Evolutionary conservation across 2,797 vertebrate genomes (phyloP).

Genomic region (Hyperoplus immaculatus): DNA sequence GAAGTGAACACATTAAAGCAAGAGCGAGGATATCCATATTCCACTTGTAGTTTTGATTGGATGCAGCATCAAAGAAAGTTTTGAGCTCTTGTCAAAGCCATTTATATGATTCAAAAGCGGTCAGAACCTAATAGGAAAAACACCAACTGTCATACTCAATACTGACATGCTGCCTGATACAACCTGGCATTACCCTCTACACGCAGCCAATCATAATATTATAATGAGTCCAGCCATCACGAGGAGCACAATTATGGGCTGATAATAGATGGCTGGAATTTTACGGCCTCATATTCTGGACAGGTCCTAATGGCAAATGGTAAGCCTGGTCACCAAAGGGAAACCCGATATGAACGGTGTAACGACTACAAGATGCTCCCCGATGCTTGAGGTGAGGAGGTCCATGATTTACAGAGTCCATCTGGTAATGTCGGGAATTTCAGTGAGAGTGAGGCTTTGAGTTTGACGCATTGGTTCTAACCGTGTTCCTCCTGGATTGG

Average conservation of each 20-base stretch:
- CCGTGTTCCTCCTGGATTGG: constrained; percentile 14
- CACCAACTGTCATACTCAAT: constrained; percentile 49
- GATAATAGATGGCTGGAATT: constrained; percentile 52
- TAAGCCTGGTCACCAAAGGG: constrained; percentile 40
- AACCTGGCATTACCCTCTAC: constrained; percentile 53
- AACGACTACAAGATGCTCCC: constrained; percentile 50
- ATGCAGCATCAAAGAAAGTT: constrained; percentile 33
- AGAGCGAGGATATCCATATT: constrained; percentile 34
- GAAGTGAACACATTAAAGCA: constrained; percentile 35
- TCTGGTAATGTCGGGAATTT: constrained; percentile 53
- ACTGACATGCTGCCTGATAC: constrained; percentile 23
- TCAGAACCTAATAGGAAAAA: constrained; percentile 59
- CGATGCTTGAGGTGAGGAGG: constrained; percentile 56
- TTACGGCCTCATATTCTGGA: constrained; percentile 62
- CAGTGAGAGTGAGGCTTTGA: constrained; percentile 5
- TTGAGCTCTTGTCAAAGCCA: constrained; percentile 39
- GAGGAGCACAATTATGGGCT: constrained; percentile 46
- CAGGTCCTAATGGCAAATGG: constrained; percentile 59
- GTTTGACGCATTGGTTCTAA: constrained; percentile 5
- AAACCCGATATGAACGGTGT: constrained; percentile 62
- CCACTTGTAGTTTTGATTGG: constrained; percentile 31
- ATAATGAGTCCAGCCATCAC: constrained; percentile 34
- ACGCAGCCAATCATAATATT: constrained; percentile 48
- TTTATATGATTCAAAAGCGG: constrained; percentile 48
- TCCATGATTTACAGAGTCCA: constrained; percentile 48